Percentiles rank a stretch among this genome's conserved stretches.
Conservation (phyloP, 2,888 invertebrate species). For the Oithona nana region DNA sequence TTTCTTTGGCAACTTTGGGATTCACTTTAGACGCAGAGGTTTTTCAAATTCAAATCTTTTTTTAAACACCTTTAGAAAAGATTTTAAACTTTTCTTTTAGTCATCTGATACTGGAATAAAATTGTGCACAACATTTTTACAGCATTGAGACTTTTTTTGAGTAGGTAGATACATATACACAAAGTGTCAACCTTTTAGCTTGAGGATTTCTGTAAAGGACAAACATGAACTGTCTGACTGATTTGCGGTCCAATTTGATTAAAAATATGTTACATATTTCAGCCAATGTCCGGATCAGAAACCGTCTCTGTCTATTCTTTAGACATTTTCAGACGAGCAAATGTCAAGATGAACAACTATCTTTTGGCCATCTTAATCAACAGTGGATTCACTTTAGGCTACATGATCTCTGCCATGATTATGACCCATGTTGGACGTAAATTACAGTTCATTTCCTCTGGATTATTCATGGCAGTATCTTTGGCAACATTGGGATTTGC, state of each 20-base stretch:
- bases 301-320: neutral
- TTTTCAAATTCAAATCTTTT: neutral
- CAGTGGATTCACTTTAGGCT: conserved; percentile 2
- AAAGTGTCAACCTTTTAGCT: too few relatives aligned
- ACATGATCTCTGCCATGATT: neutral
- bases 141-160: too few relatives aligned
- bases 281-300: neutral
- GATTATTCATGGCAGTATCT: neutral
- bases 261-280: neutral
- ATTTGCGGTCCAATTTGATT: too few relatives aligned
- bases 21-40: neutral
- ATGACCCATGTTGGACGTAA: neutral
- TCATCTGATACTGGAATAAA: too few relatives aligned
- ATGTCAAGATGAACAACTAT: neutral
- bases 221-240: too few relatives aligned
- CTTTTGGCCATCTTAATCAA: neutral
- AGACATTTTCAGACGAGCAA: neutral
- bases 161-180: too few relatives aligned
- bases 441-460: neutral
- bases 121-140: too few relatives aligned
- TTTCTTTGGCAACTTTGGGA: neutral
- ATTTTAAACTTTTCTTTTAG: neutral
- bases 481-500: neutral
- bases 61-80: neutral
- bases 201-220: too few relatives aligned